A percentile compares a stretch with the other conserved stretches of the same genome.
phyloP scores from a whole-genome alignment of 2,888 invertebrate genomes.

The Actias luna region DNA sequence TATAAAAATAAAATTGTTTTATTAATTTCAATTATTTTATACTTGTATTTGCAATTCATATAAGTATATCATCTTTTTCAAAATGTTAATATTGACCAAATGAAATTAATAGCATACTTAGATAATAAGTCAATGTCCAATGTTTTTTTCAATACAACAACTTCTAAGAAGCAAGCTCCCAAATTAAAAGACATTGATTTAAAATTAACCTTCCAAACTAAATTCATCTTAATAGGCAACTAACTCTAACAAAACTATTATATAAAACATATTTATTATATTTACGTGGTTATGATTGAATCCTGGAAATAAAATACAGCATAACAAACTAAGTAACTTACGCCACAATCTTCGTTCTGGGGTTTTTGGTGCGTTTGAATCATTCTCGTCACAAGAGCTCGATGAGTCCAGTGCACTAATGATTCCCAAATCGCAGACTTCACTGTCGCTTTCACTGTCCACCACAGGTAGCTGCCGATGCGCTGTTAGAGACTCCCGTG shows the following conservation, averaged over 20 bases:
- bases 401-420: conserved; percentile 80
- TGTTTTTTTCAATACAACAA: background rate
- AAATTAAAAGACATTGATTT: background rate
- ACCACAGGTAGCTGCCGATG: conserved; percentile 68
- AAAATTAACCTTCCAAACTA: background rate
- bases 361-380: conserved; percentile 59
- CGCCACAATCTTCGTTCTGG: conserved; percentile 62
- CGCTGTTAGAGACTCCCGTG: conserved; percentile 64
- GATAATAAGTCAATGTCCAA: background rate
- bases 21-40: too few species aligned
- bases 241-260: too few species aligned
- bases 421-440: conserved; percentile 81
- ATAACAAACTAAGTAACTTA: conserved; percentile 46
- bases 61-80: too few species aligned
- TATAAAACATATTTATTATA: background rate
- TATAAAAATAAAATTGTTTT: too few species aligned
- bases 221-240: background rate
- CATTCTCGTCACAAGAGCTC: conserved; percentile 72
- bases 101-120: background rate
- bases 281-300: background rate
- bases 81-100: background rate
- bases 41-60: too few species aligned
- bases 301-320: background rate
- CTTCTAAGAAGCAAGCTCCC: background rate
- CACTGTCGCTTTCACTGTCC: conserved; percentile 74